Conservation (phyloP, 2,888 invertebrate genomes). For the Polyommatus icarus region DNA sequence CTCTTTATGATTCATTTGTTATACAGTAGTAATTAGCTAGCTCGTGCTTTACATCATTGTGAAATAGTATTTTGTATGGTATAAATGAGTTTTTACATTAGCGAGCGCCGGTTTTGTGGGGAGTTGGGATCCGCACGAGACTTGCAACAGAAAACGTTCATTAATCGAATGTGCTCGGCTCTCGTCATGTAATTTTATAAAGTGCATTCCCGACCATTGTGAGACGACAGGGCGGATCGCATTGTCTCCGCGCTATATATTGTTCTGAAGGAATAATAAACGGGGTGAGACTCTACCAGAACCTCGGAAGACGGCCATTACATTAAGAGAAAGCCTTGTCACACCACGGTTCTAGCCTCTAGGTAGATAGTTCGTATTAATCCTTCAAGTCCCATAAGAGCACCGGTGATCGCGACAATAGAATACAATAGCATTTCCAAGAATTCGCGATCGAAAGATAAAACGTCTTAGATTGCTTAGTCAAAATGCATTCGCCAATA, state of each 20-base stretch:
- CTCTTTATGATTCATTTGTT: slow-evolving; percentile 3
- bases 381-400: no score
- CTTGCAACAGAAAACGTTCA: slow-evolving; percentile 21
- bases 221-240: not conserved
- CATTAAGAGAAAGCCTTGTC: not conserved
- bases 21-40: not conserved
- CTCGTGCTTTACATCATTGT: not conserved
- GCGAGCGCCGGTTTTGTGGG: not conserved
- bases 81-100: slow-evolving; percentile 6
- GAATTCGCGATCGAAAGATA: no score
- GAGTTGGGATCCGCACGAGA: not conserved
- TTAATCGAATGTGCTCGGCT: slow-evolving; percentile 22
- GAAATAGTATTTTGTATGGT: not conserved
- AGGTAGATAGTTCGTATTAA: no score
- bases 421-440: no score
- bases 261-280: slow-evolving; percentile 28
- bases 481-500: no score
- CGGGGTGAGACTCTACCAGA: not conserved
- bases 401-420: no score
- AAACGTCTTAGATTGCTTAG: no score
- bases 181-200: slow-evolving; percentile 27
- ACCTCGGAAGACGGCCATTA: slow-evolving; percentile 4
- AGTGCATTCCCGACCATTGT: slow-evolving; percentile 25
- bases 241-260: slow-evolving; percentile 23
- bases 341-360: not conserved